Percentiles rank a stretch among this genome's conserved stretches.
phyloP scores from a whole-genome alignment of 2,113 vertebrate genomes.

The Sebastes schlegelii region DNA sequence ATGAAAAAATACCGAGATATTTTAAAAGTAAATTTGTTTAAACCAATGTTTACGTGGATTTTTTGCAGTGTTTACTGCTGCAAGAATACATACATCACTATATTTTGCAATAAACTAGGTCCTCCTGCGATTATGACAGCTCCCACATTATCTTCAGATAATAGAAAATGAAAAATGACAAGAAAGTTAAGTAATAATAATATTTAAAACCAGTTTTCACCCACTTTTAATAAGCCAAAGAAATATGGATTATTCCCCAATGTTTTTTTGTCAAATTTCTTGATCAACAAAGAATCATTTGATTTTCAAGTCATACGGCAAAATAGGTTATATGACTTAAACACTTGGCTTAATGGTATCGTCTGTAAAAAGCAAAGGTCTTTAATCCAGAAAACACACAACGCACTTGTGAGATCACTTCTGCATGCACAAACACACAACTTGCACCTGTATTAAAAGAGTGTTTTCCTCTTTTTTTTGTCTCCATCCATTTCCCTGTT shows the following conservation, averaged over 20 bases:
- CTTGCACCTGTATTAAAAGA: neutral
- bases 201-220: neutral
- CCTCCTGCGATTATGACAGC: neutral
- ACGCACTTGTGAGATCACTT: neutral
- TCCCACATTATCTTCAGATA: neutral
- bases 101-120: neutral
- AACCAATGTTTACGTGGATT: neutral
- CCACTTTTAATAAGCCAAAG: neutral
- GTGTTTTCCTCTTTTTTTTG: neutral
- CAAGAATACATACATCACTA: neutral
- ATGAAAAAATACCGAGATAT: neutral
- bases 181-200: neutral
- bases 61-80: neutral
- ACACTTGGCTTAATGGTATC: neutral
- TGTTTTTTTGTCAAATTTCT: neutral
- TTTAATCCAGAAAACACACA: conserved; percentile 4
- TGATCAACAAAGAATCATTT: neutral
- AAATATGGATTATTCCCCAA: neutral
- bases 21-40: neutral
- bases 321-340: neutral
- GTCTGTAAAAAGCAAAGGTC: neutral
- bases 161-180: neutral
- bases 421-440: conserved; percentile 8
- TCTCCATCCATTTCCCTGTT: conserved; percentile 14
- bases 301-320: neutral